Evolutionary conservation across 92 coral and sea anemone genomes (phyloP), one percentile per base, ranked within the genome.

Genomic region (Parazoanthus atlanticus): DNA sequence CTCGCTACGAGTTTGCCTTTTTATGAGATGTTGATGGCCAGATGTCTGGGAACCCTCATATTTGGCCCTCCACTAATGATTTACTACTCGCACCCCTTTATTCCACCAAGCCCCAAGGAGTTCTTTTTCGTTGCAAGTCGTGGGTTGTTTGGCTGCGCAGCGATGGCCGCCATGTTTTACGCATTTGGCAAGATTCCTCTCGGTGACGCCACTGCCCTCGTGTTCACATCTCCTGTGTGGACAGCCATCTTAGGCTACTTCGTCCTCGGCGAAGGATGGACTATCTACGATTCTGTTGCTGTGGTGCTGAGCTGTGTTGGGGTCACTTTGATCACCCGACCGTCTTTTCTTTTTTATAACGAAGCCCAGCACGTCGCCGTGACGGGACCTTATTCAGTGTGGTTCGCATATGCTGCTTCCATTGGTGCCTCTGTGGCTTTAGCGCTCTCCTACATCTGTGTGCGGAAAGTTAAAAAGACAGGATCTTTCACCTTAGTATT

Each of bases 171-270:
- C n/a, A 76, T 85, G 58, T 90, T 90, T 46, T 90, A 46, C 81
- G 86, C 92, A 7, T 78, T 90, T 16, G 81, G 80, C 17, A 79
- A 78, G 26, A 90, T 90, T 87, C 92, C 92, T 5, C 76, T 90
- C 6, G 82, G 89, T 6, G 92, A 90, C 33, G 92, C 92, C 1
- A 90, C 92, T 7, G 89, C 88, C 1, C 46, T 90, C 7, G 78
- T 90, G 34, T 90, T 90, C 56, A 77, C 92, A 0, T 90, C 92
- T 19, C 92, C 92, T 5, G 88, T 90, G 36, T 90, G 88, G 77
- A 90, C 92, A 0, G 92, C 89, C 6, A 85, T 90, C 41, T 67
- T 90, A 28, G 92, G 89, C 21, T 85, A 85, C 46, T 79, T 81
- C 64, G 16, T 90, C 13, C 85, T 90, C 34, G 72, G 46, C 47